Percentiles rank a stretch among this genome's conserved stretches.
These are phyloP conservation scores for Micronycteris hirsuta DNA, from an alignment of 2,113 vertebrate species.

Conservation along the genomic window DNA sequence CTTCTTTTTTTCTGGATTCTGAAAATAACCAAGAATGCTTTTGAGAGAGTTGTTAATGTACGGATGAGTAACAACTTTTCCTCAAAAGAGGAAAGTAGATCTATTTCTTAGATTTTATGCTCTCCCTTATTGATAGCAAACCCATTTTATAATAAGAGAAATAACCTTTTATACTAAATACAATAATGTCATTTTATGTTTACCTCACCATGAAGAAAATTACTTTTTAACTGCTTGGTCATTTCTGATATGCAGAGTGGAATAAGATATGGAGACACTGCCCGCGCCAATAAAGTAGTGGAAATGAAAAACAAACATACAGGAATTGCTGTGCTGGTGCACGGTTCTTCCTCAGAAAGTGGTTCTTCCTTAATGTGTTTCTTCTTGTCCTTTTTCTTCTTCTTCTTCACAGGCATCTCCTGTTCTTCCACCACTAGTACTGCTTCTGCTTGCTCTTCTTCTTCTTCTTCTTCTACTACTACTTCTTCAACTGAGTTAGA, in stretches of 20 bases:
- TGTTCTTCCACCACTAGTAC: constrained; percentile 73
- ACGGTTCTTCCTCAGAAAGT: constrained; percentile 73
- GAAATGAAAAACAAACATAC: constrained; percentile 63
- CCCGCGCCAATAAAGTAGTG: not conserved
- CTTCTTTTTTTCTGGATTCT: constrained; percentile 92
- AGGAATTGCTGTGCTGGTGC: constrained; percentile 61
- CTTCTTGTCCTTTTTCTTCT: constrained; percentile 91
- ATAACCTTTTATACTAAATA: not conserved
- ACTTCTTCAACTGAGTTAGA: constrained; percentile 49
- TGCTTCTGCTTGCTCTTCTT: constrained; percentile 75
- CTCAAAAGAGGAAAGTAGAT: not conserved
- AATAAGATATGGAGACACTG: not conserved
- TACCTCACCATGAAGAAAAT: not conserved
- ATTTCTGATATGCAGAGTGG: not conserved
- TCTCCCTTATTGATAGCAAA: not conserved
- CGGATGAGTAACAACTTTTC: not conserved
- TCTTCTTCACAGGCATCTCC: constrained; percentile 85
- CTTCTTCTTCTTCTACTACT: constrained; percentile 55
- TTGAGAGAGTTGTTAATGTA: not conserved
- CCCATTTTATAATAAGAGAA: not conserved
- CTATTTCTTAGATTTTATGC: not conserved
- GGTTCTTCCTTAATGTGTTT: constrained; percentile 77
- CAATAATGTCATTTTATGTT: not conserved
- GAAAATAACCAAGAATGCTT: constrained; percentile 67
- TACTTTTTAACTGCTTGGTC: not conserved